Conservation (phyloP, 2,797 vertebrate species). For the Stomatorhinus walkeri region DNA sequence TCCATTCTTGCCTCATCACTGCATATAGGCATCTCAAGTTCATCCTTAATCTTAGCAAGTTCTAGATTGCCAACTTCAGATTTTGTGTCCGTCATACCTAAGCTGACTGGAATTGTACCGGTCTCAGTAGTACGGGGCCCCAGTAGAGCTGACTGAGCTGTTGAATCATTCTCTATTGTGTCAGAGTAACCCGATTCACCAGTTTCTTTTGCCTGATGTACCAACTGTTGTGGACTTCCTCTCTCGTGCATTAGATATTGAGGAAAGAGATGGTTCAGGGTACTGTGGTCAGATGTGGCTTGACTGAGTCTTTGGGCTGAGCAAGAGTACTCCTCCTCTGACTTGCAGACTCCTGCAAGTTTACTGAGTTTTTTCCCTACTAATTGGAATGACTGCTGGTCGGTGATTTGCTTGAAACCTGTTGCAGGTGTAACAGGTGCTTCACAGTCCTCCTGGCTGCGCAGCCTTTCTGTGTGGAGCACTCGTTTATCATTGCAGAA, state of each 20-base stretch:
- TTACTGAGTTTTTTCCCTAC: background rate
- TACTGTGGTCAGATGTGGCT: background rate
- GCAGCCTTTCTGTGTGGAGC: background rate
- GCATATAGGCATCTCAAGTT: background rate
- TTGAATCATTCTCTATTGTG: background rate
- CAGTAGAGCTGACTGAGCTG: background rate
- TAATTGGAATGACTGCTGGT: background rate
- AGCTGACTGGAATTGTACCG: background rate
- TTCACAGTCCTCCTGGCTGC: background rate
- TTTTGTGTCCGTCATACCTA: background rate
- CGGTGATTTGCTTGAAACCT: background rate
- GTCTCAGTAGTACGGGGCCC: background rate
- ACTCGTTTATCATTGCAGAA: background rate
- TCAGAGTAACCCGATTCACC: background rate
- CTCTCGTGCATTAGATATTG: background rate
- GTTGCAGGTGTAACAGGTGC: background rate
- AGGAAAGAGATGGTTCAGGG: background rate
- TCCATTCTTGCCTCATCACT: background rate
- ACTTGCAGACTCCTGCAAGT: conserved; percentile 1
- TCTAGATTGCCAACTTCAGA: background rate
- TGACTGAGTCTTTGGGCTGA: background rate
- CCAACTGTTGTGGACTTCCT: background rate
- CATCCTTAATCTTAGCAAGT: background rate
- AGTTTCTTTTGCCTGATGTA: background rate
- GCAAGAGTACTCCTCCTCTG: background rate